These are phyloP conservation scores for Diphyllodes magnificus DNA, from an alignment of 2,113 vertebrate species.

Conservation along the genomic window DNA sequence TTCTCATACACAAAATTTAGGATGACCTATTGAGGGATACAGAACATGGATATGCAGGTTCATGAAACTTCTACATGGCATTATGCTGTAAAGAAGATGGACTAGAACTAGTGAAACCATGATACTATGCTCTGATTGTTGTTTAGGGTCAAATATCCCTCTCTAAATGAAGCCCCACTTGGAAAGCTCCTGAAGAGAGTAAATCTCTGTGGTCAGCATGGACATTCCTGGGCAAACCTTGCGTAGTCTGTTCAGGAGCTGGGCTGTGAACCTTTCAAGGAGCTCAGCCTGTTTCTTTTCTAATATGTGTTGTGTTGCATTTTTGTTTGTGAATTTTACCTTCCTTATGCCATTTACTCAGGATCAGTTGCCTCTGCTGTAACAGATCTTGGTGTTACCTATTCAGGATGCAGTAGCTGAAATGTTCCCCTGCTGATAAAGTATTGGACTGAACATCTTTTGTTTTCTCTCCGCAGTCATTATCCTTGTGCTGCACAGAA, in stretches of 20 bases:
- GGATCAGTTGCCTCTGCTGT: neutral
- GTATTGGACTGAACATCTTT: neutral
- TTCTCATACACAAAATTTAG: neutral
- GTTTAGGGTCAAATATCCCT: neutral
- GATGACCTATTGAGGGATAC: fast-evolving
- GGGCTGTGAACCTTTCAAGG: neutral
- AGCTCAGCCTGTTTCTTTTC: neutral
- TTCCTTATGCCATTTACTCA: neutral
- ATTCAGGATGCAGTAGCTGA: neutral
- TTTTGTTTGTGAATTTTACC: neutral
- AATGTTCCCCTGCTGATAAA: neutral
- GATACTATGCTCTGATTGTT: neutral
- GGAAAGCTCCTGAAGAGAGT: neutral
- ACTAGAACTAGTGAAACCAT: neutral
- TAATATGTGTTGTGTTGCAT: neutral
- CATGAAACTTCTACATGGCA: neutral
- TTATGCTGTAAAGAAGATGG: neutral
- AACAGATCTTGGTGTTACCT: neutral
- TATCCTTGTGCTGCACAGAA: neutral
- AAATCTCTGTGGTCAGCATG: neutral
- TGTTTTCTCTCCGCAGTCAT: neutral
- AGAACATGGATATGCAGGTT: fast-evolving
- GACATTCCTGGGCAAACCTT: neutral
- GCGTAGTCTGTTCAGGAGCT: neutral
- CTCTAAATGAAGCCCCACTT: neutral